Evolutionary conservation across 2,888 invertebrate genomes (phyloP).

Genomic region (Drosophila hamatofila): DNA sequence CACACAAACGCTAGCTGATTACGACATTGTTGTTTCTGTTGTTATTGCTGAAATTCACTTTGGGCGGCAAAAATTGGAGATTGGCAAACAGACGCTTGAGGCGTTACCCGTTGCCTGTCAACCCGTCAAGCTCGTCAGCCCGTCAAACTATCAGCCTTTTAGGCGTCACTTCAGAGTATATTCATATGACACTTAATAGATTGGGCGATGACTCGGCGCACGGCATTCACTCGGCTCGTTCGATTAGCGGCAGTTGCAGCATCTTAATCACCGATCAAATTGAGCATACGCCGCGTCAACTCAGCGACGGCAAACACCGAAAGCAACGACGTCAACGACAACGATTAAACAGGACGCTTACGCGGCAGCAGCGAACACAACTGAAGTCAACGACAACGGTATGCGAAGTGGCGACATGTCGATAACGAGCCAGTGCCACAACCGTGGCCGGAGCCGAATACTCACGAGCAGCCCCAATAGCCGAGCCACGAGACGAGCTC

Average conservation of each 20-base stretch:
- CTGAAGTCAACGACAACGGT: slow-evolving; percentile 82
- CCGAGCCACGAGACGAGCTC: not conserved
- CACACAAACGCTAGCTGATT: slow-evolving; percentile 31
- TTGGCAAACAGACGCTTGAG: slow-evolving; percentile 37
- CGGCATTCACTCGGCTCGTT: slow-evolving; percentile 54
- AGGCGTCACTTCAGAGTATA: slow-evolving; percentile 32
- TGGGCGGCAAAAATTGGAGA: slow-evolving; percentile 56
- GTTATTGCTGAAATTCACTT: slow-evolving; percentile 55
- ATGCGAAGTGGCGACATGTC: slow-evolving; percentile 80
- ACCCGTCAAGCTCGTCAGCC: slow-evolving; percentile 17
- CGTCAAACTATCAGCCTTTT: slow-evolving; percentile 21
- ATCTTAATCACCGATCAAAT: slow-evolving; percentile 62
- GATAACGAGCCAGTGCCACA: slow-evolving; percentile 60
- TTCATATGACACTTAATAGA: slow-evolving; percentile 48
- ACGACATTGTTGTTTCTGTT: slow-evolving; percentile 48
- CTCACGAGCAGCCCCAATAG: not conserved
- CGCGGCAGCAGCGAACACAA: slow-evolving; percentile 54
- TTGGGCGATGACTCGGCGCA: slow-evolving; percentile 33
- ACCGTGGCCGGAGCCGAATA: slow-evolving; percentile 32
- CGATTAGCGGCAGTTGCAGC: slow-evolving; percentile 50
- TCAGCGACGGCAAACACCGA: slow-evolving; percentile 33
- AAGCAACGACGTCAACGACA: slow-evolving; percentile 10
- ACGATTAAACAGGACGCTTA: slow-evolving; percentile 8
- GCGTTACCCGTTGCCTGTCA: slow-evolving; percentile 19
- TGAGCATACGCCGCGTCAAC: slow-evolving; percentile 46